A percentile compares a stretch with the other conserved stretches of the same genome.
These are phyloP conservation scores for Archips xylosteana DNA, from an alignment of 2,888 invertebrate genomes.

Conservation along the genomic window DNA sequence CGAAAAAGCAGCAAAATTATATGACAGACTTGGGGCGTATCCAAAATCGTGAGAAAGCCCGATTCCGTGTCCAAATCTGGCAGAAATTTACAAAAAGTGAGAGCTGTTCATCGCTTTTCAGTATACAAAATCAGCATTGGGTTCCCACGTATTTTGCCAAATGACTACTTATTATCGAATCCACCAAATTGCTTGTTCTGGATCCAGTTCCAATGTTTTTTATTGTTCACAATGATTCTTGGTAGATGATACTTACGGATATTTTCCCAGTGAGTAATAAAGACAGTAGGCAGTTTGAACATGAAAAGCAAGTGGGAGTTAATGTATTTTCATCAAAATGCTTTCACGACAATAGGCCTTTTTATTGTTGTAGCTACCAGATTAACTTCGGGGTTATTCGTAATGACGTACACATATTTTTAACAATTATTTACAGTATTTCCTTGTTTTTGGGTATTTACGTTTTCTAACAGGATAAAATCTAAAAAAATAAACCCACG, in stretches of 20 bases:
- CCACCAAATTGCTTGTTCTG: slow-evolving; percentile 40
- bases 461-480: too few species aligned
- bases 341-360: background rate
- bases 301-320: slow-evolving; percentile 4
- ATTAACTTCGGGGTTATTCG: too few species aligned
- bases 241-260: background rate
- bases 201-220: slow-evolving; percentile 19
- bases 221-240: slow-evolving; percentile 3
- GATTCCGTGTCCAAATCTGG: slow-evolving; percentile 53
- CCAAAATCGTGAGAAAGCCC: slow-evolving; percentile 61
- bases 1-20: slow-evolving; percentile 31
- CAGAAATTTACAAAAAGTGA: slow-evolving; percentile 60
- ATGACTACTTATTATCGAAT: slow-evolving; percentile 47
- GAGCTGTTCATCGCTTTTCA: slow-evolving; percentile 64
- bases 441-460: too few species aligned
- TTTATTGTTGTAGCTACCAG: too few species aligned
- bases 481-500: background rate
- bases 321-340: background rate
- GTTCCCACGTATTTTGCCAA: slow-evolving; percentile 54
- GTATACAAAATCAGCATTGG: slow-evolving; percentile 44
- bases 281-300: background rate
- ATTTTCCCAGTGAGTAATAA: background rate
- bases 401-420: too few species aligned
- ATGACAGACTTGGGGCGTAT: slow-evolving; percentile 37
- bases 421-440: too few species aligned